Evolutionary conservation across 2,888 invertebrate species (phyloP).

Genomic region (Oscheius sp.): DNA sequence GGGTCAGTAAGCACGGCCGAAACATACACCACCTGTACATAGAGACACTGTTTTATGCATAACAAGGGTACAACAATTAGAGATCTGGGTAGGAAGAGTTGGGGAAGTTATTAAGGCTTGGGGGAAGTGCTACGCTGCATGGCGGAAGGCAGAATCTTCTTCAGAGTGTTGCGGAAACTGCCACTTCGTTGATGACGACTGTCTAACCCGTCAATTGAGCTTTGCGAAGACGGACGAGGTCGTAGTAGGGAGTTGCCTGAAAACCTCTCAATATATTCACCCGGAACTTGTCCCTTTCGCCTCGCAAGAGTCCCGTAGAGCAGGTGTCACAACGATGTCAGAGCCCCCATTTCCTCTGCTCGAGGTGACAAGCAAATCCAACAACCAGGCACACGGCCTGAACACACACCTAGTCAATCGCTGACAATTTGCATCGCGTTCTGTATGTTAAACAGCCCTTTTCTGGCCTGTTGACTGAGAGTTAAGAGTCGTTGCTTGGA

Average conservation of each 20-base stretch:
- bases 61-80: no score
- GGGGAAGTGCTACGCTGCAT: conserved; percentile 11
- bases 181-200: not conserved
- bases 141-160: not conserved
- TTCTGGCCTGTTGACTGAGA: conserved; percentile 1
- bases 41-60: not conserved
- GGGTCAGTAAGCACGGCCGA: conserved; percentile 27
- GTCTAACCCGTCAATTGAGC: conserved; percentile 2
- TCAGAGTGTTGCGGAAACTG: conserved; percentile 13
- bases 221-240: conserved; percentile 16
- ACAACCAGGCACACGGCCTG: conserved; percentile 11
- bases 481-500: conserved; percentile 8
- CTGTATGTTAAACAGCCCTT: conserved; percentile 22
- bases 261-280: not conserved
- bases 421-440: conserved; percentile 24
- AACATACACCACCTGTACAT: conserved; percentile 38
- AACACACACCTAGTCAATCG: conserved; percentile 16
- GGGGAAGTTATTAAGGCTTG: not conserved
- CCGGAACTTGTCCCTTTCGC: conserved; percentile 29
- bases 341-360: not conserved
- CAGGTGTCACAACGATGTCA: conserved; percentile 38
- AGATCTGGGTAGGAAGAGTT: not conserved
- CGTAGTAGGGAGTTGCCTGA: not conserved
- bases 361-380: conserved; percentile 32
- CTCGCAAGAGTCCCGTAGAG: conserved; percentile 13